Conservation (phyloP, 2,888 invertebrate genomes). For the Cistogaster globosa region DNA sequence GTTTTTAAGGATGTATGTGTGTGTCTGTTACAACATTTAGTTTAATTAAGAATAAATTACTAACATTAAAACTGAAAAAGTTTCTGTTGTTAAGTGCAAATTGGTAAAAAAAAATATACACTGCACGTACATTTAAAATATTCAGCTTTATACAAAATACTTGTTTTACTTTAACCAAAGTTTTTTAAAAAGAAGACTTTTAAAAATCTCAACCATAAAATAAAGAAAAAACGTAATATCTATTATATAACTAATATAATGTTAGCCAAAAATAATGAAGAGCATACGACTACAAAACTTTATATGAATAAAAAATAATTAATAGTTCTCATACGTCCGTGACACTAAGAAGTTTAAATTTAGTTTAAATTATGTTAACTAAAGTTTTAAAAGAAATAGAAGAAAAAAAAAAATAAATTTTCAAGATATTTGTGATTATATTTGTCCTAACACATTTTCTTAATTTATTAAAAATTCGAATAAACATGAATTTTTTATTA, state of each 20-base stretch:
- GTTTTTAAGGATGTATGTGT: background rate
- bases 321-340: conserved; percentile 2
- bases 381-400: background rate
- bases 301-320: conserved; percentile 1
- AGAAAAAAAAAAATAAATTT: too few relatives aligned
- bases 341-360: background rate
- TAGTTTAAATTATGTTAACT: background rate
- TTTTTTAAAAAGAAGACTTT: conserved; percentile 18
- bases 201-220: background rate
- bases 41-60: conserved; percentile 26
- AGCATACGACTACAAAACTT: background rate
- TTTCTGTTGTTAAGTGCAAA: conserved; percentile 45
- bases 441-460: too few relatives aligned
- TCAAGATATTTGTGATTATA: too few relatives aligned
- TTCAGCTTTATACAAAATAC: conserved; percentile 18
- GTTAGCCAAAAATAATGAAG: background rate
- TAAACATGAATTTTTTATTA: too few relatives aligned
- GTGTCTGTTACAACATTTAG: background rate
- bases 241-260: too few relatives aligned
- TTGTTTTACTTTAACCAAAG: conserved; percentile 22
- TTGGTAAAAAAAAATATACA: background rate
- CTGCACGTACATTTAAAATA: conserved; percentile 18
- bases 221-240: too few relatives aligned
- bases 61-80: conserved; percentile 25
- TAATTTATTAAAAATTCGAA: too few relatives aligned